Percentiles rank a stretch among this genome's conserved stretches.
These are phyloP conservation scores for Sorex fumeus DNA, from an alignment of 2,113 vertebrate genomes.

Conservation along the genomic window DNA sequence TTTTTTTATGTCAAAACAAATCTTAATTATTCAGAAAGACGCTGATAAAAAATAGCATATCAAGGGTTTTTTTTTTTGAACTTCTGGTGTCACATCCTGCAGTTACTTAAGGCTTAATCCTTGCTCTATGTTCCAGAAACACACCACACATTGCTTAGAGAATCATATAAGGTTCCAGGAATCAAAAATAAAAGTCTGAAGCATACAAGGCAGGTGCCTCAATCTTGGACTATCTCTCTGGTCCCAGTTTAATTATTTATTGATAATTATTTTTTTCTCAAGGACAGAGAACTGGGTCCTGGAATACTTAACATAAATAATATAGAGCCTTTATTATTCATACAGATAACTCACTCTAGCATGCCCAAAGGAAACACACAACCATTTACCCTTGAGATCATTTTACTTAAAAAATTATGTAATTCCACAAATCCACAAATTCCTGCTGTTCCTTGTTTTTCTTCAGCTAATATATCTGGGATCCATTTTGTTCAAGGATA, in stretches of 20 bases:
- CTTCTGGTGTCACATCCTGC: too few relatives aligned
- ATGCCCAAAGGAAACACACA: background rate
- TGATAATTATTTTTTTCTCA: background rate
- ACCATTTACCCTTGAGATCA: background rate
- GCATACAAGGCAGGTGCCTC: too few relatives aligned
- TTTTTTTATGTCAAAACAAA: background rate
- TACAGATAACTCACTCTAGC: accelerated
- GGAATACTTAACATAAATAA: background rate
- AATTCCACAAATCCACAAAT: background rate
- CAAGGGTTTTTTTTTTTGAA: background rate
- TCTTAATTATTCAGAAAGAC: background rate
- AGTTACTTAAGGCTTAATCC: too few relatives aligned
- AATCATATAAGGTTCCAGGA: too few relatives aligned
- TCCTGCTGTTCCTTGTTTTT: background rate
- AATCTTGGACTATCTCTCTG: too few relatives aligned
- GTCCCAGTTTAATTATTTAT: background rate
- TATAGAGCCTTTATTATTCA: background rate
- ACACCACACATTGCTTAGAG: background rate
- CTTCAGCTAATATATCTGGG: background rate
- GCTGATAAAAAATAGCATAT: background rate
- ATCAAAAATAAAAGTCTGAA: too few relatives aligned
- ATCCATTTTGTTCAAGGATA: background rate
- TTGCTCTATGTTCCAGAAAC: background rate
- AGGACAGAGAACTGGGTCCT: background rate
- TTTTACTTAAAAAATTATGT: background rate